Base-by-base conservation (phyloP, 2,113 vertebrate genomes). In the Cephalopterus ornatus region DNA sequence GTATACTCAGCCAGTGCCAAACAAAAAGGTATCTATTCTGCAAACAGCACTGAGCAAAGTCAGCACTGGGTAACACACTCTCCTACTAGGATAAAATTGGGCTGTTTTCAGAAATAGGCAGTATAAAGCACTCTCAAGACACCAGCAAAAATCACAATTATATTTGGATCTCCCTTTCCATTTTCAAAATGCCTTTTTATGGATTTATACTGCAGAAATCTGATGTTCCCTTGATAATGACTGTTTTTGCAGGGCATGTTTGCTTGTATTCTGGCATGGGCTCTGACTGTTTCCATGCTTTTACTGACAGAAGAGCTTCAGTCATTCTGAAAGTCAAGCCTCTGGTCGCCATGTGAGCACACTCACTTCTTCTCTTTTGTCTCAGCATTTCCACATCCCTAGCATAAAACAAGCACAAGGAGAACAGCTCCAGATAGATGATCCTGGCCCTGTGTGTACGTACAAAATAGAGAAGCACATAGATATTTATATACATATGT, bases 21-120 rank as follows among this genome's bases (percentile, higher is more conserved):
- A 66, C 32, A 85, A 89, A 92, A 88, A 89, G 46, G 15, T 58
- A 73, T 41, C 74, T 47, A 26, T 68, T 88, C 85, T 82, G 58
- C 85, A 92, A 95, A 83, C 53, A 93, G 26, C 66, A 42, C 42
- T 12, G 39, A 88, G 80, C 35, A 75, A 84, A 91, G 80, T 74
- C 83, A 66, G 80, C 66, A 73, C 39, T 37, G 44, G 53, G 14
- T 37, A 94, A n/a, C 62, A 27, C 39, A 9, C 28, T 74, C 47
- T 82, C 47, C 52, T 33, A 4, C 41, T 5, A 50, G 28, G 49
- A 68, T 35, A 58, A 95, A 85, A 76, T 8, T 8, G 37, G 42
- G 32, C 39, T 73, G 24, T 46, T 87, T 92, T 85, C 74, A 93
- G 67, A 75, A 75, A 72, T 3, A 19, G 11, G 9, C 41, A 24